phyloP scores from a whole-genome alignment of 2,888 invertebrate genomes.

The Hartigia nigra region DNA sequence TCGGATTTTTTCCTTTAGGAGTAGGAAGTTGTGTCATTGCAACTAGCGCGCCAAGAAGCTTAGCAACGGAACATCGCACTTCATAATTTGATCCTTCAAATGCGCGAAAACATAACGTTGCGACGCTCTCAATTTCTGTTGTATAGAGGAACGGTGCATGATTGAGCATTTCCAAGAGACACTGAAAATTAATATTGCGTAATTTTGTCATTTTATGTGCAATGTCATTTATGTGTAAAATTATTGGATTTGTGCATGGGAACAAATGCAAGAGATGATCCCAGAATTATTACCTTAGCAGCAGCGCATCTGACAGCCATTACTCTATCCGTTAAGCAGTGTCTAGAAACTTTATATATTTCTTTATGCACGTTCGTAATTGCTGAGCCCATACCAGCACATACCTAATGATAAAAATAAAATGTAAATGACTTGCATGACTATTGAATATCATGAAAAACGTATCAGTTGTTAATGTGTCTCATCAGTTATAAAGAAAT shows the following conservation, averaged over 20 bases:
- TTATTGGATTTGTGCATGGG: background rate
- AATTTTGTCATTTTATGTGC: background rate
- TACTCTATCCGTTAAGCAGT: slow-evolving; percentile 90
- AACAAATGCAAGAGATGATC: background rate
- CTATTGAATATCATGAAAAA: slow-evolving; percentile 13
- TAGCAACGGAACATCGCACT: slow-evolving; percentile 91
- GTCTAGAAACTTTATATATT: slow-evolving; percentile 90
- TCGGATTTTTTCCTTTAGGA: slow-evolving; percentile 68
- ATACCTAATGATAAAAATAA: slow-evolving; percentile 70
- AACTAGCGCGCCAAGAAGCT: slow-evolving; percentile 87
- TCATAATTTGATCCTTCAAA: slow-evolving; percentile 94
- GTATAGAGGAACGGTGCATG: slow-evolving; percentile 88
- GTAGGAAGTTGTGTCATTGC: slow-evolving; percentile 83
- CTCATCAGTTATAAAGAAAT: background rate
- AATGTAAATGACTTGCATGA: slow-evolving; percentile 10
- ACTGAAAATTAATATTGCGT: slow-evolving; percentile 67
- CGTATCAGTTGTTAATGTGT: background rate
- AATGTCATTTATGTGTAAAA: background rate
- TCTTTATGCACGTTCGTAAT: slow-evolving; percentile 88
- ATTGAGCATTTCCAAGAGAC: slow-evolving; percentile 88
- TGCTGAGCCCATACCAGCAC: slow-evolving; percentile 94
- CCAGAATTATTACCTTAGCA: slow-evolving; percentile 72
- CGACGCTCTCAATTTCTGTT: slow-evolving; percentile 90
- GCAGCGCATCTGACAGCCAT: slow-evolving; percentile 94
- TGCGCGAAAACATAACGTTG: slow-evolving; percentile 91